Percentiles rank a stretch among this genome's conserved stretches.
Conservation (phyloP, 2,888 invertebrate species). For the Marronus borbonicus region DNA sequence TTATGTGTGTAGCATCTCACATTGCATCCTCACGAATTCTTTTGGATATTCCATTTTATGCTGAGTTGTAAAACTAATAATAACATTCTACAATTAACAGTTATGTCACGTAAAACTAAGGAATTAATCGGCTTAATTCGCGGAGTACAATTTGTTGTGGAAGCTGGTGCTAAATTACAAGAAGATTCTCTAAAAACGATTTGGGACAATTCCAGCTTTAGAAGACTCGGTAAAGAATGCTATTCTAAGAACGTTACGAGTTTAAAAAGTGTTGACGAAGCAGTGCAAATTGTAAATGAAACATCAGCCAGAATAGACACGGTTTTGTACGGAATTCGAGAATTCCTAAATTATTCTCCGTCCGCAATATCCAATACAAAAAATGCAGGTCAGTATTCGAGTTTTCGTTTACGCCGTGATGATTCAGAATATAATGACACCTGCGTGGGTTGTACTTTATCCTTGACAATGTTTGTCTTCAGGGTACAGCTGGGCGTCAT, state of each 20-base stretch:
- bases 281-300: conserved; percentile 50
- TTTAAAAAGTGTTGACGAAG: conserved; percentile 45
- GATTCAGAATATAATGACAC: conserved; percentile 20
- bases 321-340: conserved; percentile 80
- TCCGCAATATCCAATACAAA: not conserved
- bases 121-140: conserved; percentile 80
- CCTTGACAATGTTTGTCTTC: conserved; percentile 44
- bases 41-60: not conserved
- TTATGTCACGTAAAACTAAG: conserved; percentile 69
- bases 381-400: conserved; percentile 44
- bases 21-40: not conserved
- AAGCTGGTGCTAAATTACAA: conserved; percentile 79
- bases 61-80: not conserved
- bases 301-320: conserved; percentile 73
- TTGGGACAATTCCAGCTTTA: conserved; percentile 82
- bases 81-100: conserved; percentile 46
- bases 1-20: no score
- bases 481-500: conserved; percentile 22
- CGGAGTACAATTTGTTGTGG: conserved; percentile 79
- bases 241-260: conserved; percentile 29
- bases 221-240: conserved; percentile 64
- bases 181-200: conserved; percentile 75
- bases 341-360: conserved; percentile 71
- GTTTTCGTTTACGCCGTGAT: conserved; percentile 20
- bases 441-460: conserved; percentile 24